Conservation (phyloP, 2,888 invertebrate species). For the Clepsis dumicolana region DNA sequence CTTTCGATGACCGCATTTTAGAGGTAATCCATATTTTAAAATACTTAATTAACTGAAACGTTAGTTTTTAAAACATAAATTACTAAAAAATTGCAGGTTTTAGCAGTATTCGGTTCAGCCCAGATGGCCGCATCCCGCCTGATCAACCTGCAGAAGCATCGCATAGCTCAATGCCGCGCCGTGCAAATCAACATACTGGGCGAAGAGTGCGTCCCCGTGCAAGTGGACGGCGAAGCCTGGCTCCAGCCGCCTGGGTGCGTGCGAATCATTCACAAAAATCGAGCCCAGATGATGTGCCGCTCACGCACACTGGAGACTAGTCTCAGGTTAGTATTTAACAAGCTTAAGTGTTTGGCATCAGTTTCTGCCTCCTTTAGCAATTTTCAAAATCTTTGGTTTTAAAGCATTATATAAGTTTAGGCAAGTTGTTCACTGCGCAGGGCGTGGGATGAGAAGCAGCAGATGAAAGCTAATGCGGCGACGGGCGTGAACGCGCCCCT, state of each 20-base stretch:
- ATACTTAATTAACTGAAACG: no score
- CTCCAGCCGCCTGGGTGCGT: conserved; percentile 98
- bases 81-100: conserved; percentile 82
- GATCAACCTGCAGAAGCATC: conserved; percentile 97
- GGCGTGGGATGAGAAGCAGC: conserved; percentile 82
- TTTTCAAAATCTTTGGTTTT: neutral
- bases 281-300: conserved; percentile 98
- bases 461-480: conserved; percentile 70
- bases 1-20: conserved; percentile 97
- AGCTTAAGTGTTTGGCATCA: neutral
- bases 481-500: conserved; percentile 48
- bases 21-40: conserved; percentile 87
- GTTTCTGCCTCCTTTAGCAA: neutral
- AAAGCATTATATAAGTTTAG: conserved; percentile 3
- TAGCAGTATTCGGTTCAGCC: conserved; percentile 98
- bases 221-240: conserved; percentile 99
- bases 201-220: conserved; percentile 96
- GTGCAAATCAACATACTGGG: conserved; percentile 98
- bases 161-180: conserved; percentile 98
- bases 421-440: conserved; percentile 50
- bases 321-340: conserved; percentile 82
- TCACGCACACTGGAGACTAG: conserved; percentile 96
- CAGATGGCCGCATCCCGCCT: conserved; percentile 99
- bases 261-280: conserved; percentile 97
- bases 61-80: neutral